Base-by-base conservation (phyloP, 2,113 vertebrate species). In the Gallinago undulata region DNA sequence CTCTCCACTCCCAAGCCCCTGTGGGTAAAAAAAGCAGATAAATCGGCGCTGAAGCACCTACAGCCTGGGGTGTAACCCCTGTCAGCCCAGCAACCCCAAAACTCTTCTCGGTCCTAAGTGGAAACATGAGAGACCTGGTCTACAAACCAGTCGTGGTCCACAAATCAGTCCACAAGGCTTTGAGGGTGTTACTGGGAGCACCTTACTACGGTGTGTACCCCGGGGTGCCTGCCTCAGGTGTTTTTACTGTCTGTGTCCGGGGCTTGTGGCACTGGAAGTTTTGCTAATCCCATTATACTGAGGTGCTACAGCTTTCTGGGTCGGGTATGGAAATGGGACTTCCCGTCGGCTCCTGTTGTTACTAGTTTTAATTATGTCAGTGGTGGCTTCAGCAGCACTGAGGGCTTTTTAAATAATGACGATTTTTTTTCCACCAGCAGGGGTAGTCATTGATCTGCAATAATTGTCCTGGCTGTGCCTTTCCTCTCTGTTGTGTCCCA, bases 1-100 rank as follows among this genome's bases (percentile, higher is more conserved):
- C 94, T 98, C 89, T 99, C 99, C 94, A 98, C 89, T 0, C 98
- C 80, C 23, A 96, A 48, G 53, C 98, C 98, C 96, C 96, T 99
- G 98, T 31, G 56, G 87, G 67, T 53, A 39, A 64, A 91, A 64
- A 91, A 90, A 53, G 24, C 74, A 93, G 35, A 50, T 10, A 76
- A 64, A 74, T 88, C 35, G 86, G 59, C 45, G 21, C 24, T 4
- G 35, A 72, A 77, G 30, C 4, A 4, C 37, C 50, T 67, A 18
- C 43, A n/a, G 8, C 12, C 28, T 5, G 12, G 28, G 28, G 4
- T 30, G 22, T 64, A 48, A 51, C 53, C 27, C 56, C 78, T 37
- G 72, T 45, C 76, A 69, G 22, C 31, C 50, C 2, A 1, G 62
- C 16, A 87, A 74, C 31, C 4, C 43, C 56, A n/a, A 35, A 81